phyloP scores from a whole-genome alignment of 2,113 vertebrate genomes.

The Archilochus colubris region DNA sequence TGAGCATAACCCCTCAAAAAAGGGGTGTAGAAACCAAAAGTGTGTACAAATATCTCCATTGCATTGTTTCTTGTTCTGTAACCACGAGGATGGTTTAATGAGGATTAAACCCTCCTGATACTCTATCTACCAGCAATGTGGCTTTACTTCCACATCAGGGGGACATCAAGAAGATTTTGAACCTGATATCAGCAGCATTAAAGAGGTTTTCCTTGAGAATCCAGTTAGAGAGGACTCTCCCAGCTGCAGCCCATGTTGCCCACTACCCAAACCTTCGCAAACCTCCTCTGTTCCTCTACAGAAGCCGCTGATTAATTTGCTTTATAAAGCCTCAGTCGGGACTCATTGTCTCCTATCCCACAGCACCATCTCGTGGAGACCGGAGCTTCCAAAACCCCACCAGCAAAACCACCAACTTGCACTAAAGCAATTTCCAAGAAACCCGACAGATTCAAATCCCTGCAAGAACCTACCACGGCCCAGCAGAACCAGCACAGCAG shows the following conservation, averaged over 20 bases:
- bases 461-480: neutral
- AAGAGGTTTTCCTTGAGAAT: neutral
- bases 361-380: constrained; percentile 64
- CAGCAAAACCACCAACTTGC: neutral
- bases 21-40: neutral
- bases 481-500: neutral
- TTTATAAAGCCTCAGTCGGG: accelerated
- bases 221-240: neutral
- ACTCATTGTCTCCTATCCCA: neutral
- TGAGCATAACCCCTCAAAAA: neutral
- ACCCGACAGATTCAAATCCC: accelerated
- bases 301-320: neutral
- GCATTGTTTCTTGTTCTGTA: neutral
- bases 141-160: neutral
- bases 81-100: neutral
- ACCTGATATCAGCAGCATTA: neutral
- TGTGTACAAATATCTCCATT: neutral
- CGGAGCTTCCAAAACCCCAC: neutral
- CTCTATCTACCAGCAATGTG: neutral
- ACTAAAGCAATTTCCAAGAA: neutral
- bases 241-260: neutral
- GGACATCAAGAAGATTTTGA: neutral
- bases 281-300: neutral
- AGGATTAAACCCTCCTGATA: neutral
- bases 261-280: neutral